These are phyloP conservation scores for Camponotus fellah DNA, from an alignment of 2,888 invertebrate species.

Conservation along the genomic window DNA sequence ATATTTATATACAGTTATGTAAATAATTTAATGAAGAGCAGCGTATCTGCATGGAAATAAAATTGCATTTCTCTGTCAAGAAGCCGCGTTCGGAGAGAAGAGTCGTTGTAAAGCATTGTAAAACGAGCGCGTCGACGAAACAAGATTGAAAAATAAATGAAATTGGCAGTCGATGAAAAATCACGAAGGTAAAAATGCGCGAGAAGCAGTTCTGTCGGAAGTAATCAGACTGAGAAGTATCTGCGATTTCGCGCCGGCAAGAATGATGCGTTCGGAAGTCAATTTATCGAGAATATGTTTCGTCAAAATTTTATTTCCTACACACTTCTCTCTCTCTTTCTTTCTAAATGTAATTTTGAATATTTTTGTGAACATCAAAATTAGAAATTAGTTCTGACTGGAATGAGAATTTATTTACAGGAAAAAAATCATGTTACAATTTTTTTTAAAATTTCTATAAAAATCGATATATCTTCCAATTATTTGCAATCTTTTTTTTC, in stretches of 20 bases:
- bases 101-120: constrained; percentile 14
- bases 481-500: constrained; percentile 23
- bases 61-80: constrained; percentile 32
- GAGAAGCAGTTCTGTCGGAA: constrained; percentile 33
- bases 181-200: constrained; percentile 46
- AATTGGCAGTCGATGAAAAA: constrained; percentile 48
- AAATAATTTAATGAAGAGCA: constrained; percentile 32
- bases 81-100: background rate
- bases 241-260: constrained; percentile 19
- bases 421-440: background rate
- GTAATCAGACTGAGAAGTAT: constrained; percentile 40
- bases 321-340: background rate
- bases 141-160: constrained; percentile 50
- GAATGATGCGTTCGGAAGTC: constrained; percentile 5
- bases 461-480: constrained; percentile 28
- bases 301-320: constrained; percentile 18
- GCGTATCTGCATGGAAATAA: constrained; percentile 38
- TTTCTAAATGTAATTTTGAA: background rate
- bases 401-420: constrained; percentile 33
- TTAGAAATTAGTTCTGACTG: constrained; percentile 26
- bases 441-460: background rate
- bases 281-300: constrained; percentile 34
- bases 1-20: constrained; percentile 10
- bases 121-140: constrained; percentile 34
- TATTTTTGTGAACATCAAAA: constrained; percentile 3